These are phyloP conservation scores for Pipistrellus pipistrellus DNA, from an alignment of 2,797 vertebrate species.

Conservation along the genomic window DNA sequence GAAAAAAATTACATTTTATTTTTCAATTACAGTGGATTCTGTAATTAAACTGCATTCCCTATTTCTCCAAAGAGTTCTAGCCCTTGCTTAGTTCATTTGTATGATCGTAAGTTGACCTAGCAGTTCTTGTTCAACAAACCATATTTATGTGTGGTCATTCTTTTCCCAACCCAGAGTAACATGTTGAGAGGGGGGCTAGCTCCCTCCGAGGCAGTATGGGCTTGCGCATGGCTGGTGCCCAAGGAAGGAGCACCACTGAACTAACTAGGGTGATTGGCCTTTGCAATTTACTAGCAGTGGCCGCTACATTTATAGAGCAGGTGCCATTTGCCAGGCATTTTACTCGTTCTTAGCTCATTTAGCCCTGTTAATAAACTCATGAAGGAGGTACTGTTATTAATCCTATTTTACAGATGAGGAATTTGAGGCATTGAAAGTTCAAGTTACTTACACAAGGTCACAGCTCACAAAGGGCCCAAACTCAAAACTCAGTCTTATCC, in stretches of 20 bases:
- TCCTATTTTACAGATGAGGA: not conserved
- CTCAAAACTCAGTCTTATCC: not conserved
- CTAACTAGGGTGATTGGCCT: not conserved
- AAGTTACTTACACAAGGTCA: not conserved
- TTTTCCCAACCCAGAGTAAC: not conserved
- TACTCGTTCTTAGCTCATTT: not conserved
- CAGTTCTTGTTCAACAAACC: not conserved
- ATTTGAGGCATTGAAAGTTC: not conserved
- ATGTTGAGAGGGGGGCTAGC: not conserved
- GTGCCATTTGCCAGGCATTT: not conserved
- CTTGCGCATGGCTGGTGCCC: not conserved
- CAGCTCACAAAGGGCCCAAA: not conserved
- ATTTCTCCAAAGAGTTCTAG: constrained; percentile 11
- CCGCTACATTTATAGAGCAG: not conserved
- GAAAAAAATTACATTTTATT: not conserved
- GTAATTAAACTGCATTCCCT: not conserved
- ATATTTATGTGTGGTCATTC: not conserved
- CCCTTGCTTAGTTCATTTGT: not conserved
- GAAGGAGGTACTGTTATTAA: not conserved
- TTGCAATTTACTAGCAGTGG: not conserved
- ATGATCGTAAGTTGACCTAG: not conserved
- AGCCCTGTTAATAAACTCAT: not conserved
- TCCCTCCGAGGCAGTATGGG: not conserved
- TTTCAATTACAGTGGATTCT: not conserved
- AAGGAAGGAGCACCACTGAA: not conserved